A percentile compares a stretch with the other conserved stretches of the same genome.
These are phyloP conservation scores for Garrulus glandarius DNA, from an alignment of 2,797 vertebrate species.

Conservation along the genomic window DNA sequence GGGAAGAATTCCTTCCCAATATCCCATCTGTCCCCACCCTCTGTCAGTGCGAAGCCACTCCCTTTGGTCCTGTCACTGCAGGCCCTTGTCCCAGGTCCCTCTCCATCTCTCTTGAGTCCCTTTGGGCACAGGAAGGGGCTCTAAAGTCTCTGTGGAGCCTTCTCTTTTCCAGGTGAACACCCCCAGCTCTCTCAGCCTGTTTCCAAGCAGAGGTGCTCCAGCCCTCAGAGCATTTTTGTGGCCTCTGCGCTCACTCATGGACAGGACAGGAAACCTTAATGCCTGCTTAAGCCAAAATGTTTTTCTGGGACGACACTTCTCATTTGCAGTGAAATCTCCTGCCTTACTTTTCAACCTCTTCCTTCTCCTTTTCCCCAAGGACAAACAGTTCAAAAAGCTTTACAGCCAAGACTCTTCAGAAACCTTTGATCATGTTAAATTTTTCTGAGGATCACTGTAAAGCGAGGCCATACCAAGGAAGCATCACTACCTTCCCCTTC, in stretches of 20 bases:
- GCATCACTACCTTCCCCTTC: not conserved
- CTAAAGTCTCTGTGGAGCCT: not conserved
- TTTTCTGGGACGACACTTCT: not conserved
- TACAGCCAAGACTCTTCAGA: not conserved
- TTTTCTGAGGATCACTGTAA: not conserved
- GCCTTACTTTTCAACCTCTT: not conserved
- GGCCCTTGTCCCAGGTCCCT: not conserved
- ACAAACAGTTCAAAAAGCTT: not conserved
- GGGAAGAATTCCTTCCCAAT: not conserved
- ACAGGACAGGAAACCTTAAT: not conserved
- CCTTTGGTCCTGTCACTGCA: not conserved
- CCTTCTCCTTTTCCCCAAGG: not conserved
- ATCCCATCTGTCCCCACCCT: not conserved
- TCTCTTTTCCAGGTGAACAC: not conserved
- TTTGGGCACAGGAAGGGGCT: not conserved
- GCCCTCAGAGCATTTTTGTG: not conserved
- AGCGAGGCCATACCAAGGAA: not conserved
- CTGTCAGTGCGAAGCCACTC: not conserved
- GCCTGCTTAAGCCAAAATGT: not conserved
- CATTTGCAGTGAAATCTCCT: not conserved
- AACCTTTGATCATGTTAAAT: not conserved
- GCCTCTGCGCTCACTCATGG: not conserved
- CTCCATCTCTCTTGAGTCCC: not conserved
- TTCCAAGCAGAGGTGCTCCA: not conserved
- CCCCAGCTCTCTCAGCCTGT: not conserved